Percentiles rank a stretch among this genome's conserved stretches.
These are phyloP conservation scores for Calyptomena viridis DNA, from an alignment of 2,113 vertebrate genomes.

Conservation along the genomic window DNA sequence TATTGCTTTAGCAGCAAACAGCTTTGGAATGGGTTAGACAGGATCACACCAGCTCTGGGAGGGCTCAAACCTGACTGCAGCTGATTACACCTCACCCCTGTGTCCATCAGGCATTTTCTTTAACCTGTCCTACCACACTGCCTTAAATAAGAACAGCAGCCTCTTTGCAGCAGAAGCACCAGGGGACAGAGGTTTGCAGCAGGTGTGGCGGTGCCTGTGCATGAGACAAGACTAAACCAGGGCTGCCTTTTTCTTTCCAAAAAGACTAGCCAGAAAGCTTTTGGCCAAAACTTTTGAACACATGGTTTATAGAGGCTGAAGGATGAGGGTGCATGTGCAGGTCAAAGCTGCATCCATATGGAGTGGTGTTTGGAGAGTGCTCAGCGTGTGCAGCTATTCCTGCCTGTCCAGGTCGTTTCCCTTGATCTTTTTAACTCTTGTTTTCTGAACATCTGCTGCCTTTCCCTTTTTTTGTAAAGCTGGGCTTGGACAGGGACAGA, in stretches of 20 bases:
- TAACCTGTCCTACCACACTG: background rate
- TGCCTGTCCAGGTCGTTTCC: background rate
- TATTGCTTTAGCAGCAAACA: background rate
- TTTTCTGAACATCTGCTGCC: background rate
- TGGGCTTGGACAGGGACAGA: background rate
- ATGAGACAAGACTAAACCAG: background rate
- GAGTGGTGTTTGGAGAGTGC: background rate
- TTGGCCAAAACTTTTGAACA: background rate
- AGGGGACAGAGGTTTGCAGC: background rate
- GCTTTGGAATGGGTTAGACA: background rate
- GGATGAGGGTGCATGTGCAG: background rate
- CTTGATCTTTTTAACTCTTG: background rate
- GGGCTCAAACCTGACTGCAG: background rate
- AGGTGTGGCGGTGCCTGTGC: no score
- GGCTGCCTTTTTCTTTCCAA: background rate
- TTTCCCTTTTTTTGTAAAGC: fast-evolving
- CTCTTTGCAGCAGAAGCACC: background rate
- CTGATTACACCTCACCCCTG: background rate
- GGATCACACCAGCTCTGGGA: background rate
- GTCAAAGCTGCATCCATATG: background rate
- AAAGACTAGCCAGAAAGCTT: background rate
- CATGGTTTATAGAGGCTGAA: background rate
- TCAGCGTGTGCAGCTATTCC: fast-evolving
- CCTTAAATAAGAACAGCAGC: background rate
- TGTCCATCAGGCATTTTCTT: background rate